Conservation (phyloP, 1,140 invertebrate genomes). For the Euura saliciscinereae region DNA sequence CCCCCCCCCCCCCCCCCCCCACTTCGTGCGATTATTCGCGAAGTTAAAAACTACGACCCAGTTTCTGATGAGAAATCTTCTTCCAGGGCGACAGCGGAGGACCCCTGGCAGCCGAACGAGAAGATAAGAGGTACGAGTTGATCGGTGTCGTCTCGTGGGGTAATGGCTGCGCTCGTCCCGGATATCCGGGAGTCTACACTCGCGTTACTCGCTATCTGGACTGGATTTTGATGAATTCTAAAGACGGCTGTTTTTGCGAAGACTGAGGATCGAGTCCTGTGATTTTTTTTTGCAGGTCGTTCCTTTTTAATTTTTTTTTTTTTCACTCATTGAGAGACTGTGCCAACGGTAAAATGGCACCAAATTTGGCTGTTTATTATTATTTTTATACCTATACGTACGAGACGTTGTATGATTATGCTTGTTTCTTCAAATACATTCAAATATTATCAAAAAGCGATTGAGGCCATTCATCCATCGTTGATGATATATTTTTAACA, state of each 20-base stretch:
- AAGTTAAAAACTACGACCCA: slow-evolving; percentile 16
- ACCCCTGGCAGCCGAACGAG: slow-evolving; percentile 76
- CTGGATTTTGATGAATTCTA: slow-evolving; percentile 79
- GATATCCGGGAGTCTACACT: slow-evolving; percentile 83
- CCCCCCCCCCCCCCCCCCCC: not conserved
- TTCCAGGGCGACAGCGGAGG: slow-evolving; percentile 89
- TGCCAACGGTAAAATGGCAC: too few species aligned
- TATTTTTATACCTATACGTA: too few species aligned
- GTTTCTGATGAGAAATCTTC: slow-evolving; percentile 12
- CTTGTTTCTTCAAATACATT: too few species aligned
- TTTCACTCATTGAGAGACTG: too few species aligned
- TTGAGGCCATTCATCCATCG: too few species aligned
- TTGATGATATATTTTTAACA: too few species aligned
- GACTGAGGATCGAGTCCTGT: slow-evolving; percentile 44
- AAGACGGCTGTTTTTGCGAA: slow-evolving; percentile 74
- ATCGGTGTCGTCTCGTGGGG: slow-evolving; percentile 67
- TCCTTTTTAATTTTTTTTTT: too few species aligned
- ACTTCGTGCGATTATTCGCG: not conserved
- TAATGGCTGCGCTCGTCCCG: slow-evolving; percentile 61
- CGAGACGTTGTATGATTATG: too few species aligned
- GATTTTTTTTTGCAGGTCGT: too few species aligned
- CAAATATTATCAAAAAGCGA: too few species aligned
- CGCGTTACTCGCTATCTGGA: slow-evolving; percentile 75
- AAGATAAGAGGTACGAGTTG: slow-evolving; percentile 77
- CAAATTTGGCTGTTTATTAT: too few species aligned